Evolutionary conservation across 2,113 vertebrate species (phyloP).

Genomic region (Myotis brandtii): DNA sequence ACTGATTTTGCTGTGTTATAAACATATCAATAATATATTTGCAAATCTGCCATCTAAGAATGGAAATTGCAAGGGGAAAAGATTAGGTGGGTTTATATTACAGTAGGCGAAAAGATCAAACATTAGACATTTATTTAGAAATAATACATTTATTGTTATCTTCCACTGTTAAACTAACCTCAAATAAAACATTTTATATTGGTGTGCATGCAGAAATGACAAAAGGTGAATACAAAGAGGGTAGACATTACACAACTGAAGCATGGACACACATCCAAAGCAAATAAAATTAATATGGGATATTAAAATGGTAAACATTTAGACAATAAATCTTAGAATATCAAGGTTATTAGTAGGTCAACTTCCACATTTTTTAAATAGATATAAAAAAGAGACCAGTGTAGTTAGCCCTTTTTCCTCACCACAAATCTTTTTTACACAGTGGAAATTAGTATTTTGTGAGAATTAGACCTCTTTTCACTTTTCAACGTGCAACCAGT

Average conservation of each 20-base stretch:
- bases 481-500: conserved; percentile 64
- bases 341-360: conserved; percentile 79
- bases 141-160: conserved; percentile 71
- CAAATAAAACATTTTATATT: conserved; percentile 79
- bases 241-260: conserved; percentile 64
- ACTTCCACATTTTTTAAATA: conserved; percentile 74
- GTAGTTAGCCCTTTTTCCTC: conserved; percentile 41
- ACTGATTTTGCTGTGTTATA: conserved; percentile 79
- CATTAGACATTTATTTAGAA: conserved; percentile 76
- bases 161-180: conserved; percentile 76
- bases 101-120: conserved; percentile 78
- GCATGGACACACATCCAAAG: conserved; percentile 76
- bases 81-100: conserved; percentile 76
- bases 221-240: conserved; percentile 67
- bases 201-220: conserved; percentile 69
- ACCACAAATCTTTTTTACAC: conserved; percentile 64
- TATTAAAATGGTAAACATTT: conserved; percentile 84
- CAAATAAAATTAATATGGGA: conserved; percentile 83
- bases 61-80: conserved; percentile 81
- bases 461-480: conserved; percentile 65
- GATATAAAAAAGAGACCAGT: conserved; percentile 63
- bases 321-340: conserved; percentile 77
- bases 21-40: conserved; percentile 81
- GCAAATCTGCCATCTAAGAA: conserved; percentile 78
- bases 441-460: conserved; percentile 72